Conservation (phyloP, 2,888 invertebrate species). For the Zeuzera pyrina region DNA sequence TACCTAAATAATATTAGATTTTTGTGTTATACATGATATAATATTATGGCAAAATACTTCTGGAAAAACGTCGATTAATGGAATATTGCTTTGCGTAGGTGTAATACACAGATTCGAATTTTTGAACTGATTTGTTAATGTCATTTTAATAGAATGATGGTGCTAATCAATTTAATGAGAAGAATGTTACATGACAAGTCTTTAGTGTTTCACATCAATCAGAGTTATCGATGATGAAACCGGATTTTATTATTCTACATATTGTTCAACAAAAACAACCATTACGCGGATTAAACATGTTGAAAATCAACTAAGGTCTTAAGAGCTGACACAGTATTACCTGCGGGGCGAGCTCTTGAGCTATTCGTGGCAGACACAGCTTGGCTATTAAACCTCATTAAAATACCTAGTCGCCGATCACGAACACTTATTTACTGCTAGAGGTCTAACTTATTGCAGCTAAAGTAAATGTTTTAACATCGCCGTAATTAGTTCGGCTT, state of each 20-base stretch:
- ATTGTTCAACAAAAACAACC: conserved; percentile 43
- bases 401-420: conserved; percentile 54
- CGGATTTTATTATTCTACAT: conserved; percentile 40
- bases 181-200: conserved; percentile 33
- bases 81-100: no score
- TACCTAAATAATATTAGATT: no score
- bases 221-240: conserved; percentile 39
- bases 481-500: conserved; percentile 44
- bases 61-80: no score
- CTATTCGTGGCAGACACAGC: conserved; percentile 23
- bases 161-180: conserved; percentile 28
- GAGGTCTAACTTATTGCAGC: conserved; percentile 42
- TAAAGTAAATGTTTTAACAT: conserved; percentile 38
- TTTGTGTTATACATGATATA: no score
- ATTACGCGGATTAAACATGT: conserved; percentile 57
- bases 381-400: conserved; percentile 58
- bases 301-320: conserved; percentile 59
- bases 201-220: conserved; percentile 31
- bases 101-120: no score
- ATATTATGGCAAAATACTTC: no score
- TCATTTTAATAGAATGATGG: no score
- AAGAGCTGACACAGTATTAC: conserved; percentile 46
- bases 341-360: conserved; percentile 26
- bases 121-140: no score
- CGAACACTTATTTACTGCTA: conserved; percentile 53